A percentile compares a stretch with the other conserved stretches of the same genome.
These are phyloP conservation scores for Tetranychus piercei DNA, from an alignment of 2,888 invertebrate genomes.

Conservation along the genomic window DNA sequence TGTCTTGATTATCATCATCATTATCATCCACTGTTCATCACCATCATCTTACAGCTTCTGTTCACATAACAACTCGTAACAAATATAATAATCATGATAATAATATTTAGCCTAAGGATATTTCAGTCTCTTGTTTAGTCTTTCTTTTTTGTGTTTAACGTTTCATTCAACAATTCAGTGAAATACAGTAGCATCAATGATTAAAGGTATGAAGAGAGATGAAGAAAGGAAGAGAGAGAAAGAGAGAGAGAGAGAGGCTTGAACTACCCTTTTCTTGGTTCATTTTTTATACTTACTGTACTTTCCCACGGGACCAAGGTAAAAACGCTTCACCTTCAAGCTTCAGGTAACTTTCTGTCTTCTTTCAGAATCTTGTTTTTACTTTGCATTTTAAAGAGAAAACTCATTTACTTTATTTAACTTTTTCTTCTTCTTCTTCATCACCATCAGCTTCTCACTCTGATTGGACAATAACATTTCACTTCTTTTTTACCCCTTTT, in stretches of 20 bases:
- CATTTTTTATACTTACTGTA: not conserved
- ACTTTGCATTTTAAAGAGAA: not conserved
- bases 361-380: constrained; percentile 4
- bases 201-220: not conserved
- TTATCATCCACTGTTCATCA: too few species aligned
- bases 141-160: too few species aligned
- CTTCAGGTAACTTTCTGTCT: constrained; percentile 1
- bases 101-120: too few species aligned
- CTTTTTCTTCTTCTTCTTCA: not conserved
- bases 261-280: not conserved
- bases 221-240: not conserved
- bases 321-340: not conserved
- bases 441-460: not conserved
- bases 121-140: too few species aligned
- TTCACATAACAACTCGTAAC: too few species aligned
- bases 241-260: not conserved
- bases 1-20: too few species aligned
- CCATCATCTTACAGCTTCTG: too few species aligned
- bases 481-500: too few species aligned
- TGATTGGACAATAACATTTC: too few species aligned
- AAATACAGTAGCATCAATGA: not conserved
- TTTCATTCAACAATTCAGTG: not conserved
- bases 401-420: not conserved
- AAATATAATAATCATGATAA: too few species aligned
- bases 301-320: not conserved